These are phyloP conservation scores for Gastrophysa polygoni DNA, from an alignment of 2,888 invertebrate species.

Conservation along the genomic window DNA sequence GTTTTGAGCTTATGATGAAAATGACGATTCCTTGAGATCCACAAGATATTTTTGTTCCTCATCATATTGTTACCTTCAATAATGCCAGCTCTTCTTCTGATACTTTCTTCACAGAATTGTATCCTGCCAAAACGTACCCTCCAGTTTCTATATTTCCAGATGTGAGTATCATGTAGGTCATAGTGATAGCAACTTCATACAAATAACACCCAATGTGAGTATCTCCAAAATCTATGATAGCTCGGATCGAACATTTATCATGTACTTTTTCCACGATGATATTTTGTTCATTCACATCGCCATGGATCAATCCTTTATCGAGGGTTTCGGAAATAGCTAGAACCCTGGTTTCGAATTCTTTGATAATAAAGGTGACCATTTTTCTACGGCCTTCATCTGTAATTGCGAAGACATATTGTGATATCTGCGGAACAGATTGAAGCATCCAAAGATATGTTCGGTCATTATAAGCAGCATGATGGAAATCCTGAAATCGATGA, in stretches of 20 bases:
- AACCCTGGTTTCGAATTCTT: slow-evolving; percentile 70
- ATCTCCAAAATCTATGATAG: slow-evolving; percentile 89
- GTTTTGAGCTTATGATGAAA: no score
- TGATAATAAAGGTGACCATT: slow-evolving; percentile 67
- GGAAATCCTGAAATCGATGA: slow-evolving; percentile 65
- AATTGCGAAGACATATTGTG: slow-evolving; percentile 73
- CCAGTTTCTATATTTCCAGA: slow-evolving; percentile 66
- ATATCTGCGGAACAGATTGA: slow-evolving; percentile 69
- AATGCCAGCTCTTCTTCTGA: slow-evolving; percentile 68
- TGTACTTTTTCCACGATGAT: slow-evolving; percentile 61
- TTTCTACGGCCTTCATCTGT: slow-evolving; percentile 64
- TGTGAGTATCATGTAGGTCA: slow-evolving; percentile 81
- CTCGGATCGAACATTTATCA: slow-evolving; percentile 65
- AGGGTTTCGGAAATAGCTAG: slow-evolving; percentile 64
- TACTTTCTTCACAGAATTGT: slow-evolving; percentile 66
- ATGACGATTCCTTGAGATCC: no score
- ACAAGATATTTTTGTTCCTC: no score
- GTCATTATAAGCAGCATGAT: slow-evolving; percentile 71
- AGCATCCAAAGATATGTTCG: slow-evolving; percentile 81
- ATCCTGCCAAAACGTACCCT: slow-evolving; percentile 79
- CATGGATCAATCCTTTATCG: slow-evolving; percentile 80
- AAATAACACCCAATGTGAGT: slow-evolving; percentile 73
- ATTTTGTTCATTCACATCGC: slow-evolving; percentile 92
- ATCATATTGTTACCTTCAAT: slow-evolving; percentile 76
- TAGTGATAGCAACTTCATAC: slow-evolving; percentile 83